These are phyloP conservation scores for Thalassaphorura encarpata DNA, from an alignment of 1,140 invertebrate species.

Conservation along the genomic window DNA sequence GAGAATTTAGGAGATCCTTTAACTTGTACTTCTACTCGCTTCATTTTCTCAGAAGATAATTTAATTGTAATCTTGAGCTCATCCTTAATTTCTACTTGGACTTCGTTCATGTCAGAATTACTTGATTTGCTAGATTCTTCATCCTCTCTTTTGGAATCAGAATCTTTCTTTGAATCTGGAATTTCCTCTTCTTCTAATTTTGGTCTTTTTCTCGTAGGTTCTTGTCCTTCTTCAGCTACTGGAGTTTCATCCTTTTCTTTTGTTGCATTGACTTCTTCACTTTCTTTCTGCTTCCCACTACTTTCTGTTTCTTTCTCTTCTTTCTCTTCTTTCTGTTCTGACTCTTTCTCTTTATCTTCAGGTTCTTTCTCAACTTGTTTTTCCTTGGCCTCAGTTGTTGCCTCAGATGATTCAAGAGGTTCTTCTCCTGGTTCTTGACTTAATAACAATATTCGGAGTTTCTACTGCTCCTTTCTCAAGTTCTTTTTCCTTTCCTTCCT, in stretches of 20 bases:
- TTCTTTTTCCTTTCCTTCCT: too few species aligned
- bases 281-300: slow-evolving; percentile 17
- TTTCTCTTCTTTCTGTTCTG: slow-evolving; percentile 21
- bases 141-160: slow-evolving; percentile 16
- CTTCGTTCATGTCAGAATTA: slow-evolving; percentile 24
- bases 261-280: slow-evolving; percentile 16
- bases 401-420: too few species aligned
- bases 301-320: too few species aligned
- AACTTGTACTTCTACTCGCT: slow-evolving; percentile 27
- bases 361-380: slow-evolving; percentile 23
- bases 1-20: slow-evolving; percentile 27
- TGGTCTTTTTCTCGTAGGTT: not conserved
- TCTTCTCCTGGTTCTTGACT: too few species aligned
- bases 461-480: too few species aligned
- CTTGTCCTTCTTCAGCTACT: slow-evolving; percentile 14
- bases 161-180: slow-evolving; percentile 17
- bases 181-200: not conserved
- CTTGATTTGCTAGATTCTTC: slow-evolving; percentile 20
- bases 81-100: slow-evolving; percentile 29
- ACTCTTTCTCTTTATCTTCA: slow-evolving; percentile 13
- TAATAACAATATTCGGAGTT: too few species aligned
- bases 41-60: slow-evolving; percentile 27
- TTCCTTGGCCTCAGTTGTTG: slow-evolving; percentile 15
- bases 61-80: slow-evolving; percentile 32
- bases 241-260: slow-evolving; percentile 28